Evolutionary conservation across 2,113 vertebrate species (phyloP).

Genomic region (Odontophorus gujanensis): DNA sequence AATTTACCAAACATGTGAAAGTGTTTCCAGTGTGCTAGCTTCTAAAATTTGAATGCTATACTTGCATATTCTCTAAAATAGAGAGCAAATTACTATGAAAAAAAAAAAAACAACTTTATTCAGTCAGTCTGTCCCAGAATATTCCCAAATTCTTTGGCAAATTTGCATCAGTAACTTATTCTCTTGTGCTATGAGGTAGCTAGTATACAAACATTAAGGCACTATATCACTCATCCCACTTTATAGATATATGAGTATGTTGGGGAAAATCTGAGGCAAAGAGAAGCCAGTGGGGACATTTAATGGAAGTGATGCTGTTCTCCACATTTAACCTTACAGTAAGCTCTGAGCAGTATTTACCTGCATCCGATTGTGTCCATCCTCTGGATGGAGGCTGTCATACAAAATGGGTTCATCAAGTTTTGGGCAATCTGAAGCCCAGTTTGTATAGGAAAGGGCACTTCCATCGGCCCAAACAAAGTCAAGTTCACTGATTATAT

Average conservation of each 20-base stretch:
- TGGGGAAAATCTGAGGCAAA: not conserved
- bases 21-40: not conserved
- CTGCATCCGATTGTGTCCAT: not conserved
- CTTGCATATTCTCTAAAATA: not conserved
- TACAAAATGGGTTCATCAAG: not conserved
- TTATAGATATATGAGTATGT: not conserved
- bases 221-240: not conserved
- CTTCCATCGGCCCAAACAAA: conserved; percentile 90
- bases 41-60: not conserved
- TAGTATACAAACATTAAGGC: not conserved
- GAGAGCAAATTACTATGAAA: not conserved
- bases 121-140: not conserved
- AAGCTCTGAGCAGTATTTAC: not conserved
- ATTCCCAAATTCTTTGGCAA: not conserved
- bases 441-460: conserved; percentile 71
- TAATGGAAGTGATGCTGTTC: not conserved
- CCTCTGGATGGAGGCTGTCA: conserved; percentile 1
- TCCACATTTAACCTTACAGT: not conserved
- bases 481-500: conserved; percentile 85
- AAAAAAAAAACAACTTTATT: not conserved
- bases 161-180: not conserved
- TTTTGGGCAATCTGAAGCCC: conserved; percentile 46
- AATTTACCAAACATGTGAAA: not conserved
- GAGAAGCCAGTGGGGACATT: not conserved
- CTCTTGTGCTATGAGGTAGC: not conserved